Base-by-base conservation (phyloP, 2,888 invertebrate genomes). In the Ochlodes sylvanus region DNA sequence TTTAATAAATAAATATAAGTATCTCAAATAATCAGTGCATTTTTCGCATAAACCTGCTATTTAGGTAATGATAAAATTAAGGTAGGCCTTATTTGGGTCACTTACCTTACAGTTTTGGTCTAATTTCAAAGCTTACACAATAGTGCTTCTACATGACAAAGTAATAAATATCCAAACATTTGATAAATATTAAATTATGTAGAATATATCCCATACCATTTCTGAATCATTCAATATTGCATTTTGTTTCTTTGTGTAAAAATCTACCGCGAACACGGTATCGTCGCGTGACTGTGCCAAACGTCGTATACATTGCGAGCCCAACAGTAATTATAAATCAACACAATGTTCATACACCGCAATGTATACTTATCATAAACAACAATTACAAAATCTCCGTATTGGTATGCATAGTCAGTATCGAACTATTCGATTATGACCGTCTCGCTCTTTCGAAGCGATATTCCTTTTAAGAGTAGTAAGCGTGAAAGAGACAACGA, bases 401-500 rank as follows among this genome's bases (percentile, higher is more conserved):
- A 69, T 68, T 64, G 68, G 68, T 68, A 70, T 72, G 69, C 63
- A 68, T 60, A 69, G 69, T 68, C 68, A 64, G 69, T 72, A 71
- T 72, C 67, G 68, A 71, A 71, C 70, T 71, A 72, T 71, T 70
- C 71, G 69, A 66, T 72, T 70, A 72, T 55, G 69, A 68, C 70
- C 71, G 69, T 78, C 72, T 73, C 78, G 72, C 72, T 81, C 77
- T 66, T 52, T 42, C 50, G 47, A 57, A 42, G 68, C 38, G 68
- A 57, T 6, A 34, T 68, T 66, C 21, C 56, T 50, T 63, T 68
- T 63, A 57, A 72, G 70, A 73, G 67, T 69, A 57, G 50, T 67
- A 65, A 55, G 79, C 68, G 76, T 70, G 79, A 87, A 77, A 73
- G 73, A 70, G 77, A 79, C 69, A 77, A 73, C 73, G 73, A 21